These are phyloP conservation scores for Fregata magnificens DNA, from an alignment of 2,113 vertebrate species.

Conservation along the genomic window DNA sequence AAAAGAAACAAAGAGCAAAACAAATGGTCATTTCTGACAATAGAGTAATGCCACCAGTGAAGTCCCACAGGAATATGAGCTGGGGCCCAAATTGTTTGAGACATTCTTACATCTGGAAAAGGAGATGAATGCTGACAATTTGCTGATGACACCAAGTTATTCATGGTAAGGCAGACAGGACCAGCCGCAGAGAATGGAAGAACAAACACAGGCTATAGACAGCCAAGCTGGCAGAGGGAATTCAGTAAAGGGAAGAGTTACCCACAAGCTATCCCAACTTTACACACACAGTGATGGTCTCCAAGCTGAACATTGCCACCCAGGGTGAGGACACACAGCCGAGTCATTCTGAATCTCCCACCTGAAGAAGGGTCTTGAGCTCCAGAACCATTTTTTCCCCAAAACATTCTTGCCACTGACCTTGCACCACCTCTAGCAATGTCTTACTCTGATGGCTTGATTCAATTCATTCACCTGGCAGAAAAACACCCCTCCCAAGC, in stretches of 20 bases:
- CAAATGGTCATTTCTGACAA: not conserved
- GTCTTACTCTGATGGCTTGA: not conserved
- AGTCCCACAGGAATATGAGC: not conserved
- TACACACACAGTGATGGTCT: not conserved
- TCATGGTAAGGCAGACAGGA: not conserved
- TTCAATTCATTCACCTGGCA: not conserved
- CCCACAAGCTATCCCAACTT: not conserved
- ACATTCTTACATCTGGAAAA: not conserved
- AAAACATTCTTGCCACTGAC: not conserved
- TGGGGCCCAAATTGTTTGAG: not conserved
- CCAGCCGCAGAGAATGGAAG: not conserved
- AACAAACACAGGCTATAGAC: not conserved
- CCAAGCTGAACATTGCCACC: not conserved
- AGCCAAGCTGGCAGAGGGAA: not conserved
- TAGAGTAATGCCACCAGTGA: not conserved
- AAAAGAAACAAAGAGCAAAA: not conserved
- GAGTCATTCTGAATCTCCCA: not conserved
- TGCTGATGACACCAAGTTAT: not conserved
- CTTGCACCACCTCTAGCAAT: not conserved
- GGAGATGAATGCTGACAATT: not conserved
- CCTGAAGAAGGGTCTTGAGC: not conserved
- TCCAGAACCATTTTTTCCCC: not conserved
- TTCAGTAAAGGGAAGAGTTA: rapidly evolving
- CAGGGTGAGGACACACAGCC: not conserved
- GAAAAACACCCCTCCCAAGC: not conserved